Conservation (phyloP, 1,140 invertebrate species). For the Musca domestica region DNA sequence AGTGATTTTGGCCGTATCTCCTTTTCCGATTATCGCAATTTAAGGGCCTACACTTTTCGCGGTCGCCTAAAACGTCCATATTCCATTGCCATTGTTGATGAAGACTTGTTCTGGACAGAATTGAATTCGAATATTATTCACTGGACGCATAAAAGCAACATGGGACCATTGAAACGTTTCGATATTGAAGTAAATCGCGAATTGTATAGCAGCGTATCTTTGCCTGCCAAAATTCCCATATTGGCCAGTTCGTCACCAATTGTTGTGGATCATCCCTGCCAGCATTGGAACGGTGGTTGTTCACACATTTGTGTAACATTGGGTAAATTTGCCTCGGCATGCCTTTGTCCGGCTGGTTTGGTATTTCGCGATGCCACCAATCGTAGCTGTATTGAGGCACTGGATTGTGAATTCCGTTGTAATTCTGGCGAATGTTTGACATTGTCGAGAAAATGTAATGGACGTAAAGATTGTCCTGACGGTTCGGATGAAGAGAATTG, state of each 20-base stretch:
- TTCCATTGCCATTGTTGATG: constrained; percentile 58
- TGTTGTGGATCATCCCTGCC: constrained; percentile 59
- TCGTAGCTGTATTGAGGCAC: constrained; percentile 56
- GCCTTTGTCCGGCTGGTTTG: constrained; percentile 64
- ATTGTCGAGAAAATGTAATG: constrained; percentile 66
- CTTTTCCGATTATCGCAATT: constrained; percentile 46
- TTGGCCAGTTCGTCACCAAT: constrained; percentile 28
- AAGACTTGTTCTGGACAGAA: constrained; percentile 65
- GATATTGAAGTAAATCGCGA: constrained; percentile 32
- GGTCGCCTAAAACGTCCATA: constrained; percentile 53
- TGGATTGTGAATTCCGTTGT: constrained; percentile 59
- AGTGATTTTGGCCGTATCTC: constrained; percentile 42
- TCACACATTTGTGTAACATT: constrained; percentile 67
- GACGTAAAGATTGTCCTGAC: constrained; percentile 65
- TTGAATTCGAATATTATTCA: constrained; percentile 56
- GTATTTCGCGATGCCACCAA: constrained; percentile 54
- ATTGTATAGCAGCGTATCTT: constrained; percentile 4
- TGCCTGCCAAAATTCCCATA: constrained; percentile 35
- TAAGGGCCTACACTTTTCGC: constrained; percentile 40
- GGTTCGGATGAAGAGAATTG: constrained; percentile 69
- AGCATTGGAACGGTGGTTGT: constrained; percentile 66
- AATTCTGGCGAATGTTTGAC: constrained; percentile 66
- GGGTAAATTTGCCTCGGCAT: constrained; percentile 46
- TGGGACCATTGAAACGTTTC: constrained; percentile 40
- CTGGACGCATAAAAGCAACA: constrained; percentile 61